These are phyloP conservation scores for Eueides isabella DNA, from an alignment of 1,140 invertebrate genomes.

Conservation along the genomic window DNA sequence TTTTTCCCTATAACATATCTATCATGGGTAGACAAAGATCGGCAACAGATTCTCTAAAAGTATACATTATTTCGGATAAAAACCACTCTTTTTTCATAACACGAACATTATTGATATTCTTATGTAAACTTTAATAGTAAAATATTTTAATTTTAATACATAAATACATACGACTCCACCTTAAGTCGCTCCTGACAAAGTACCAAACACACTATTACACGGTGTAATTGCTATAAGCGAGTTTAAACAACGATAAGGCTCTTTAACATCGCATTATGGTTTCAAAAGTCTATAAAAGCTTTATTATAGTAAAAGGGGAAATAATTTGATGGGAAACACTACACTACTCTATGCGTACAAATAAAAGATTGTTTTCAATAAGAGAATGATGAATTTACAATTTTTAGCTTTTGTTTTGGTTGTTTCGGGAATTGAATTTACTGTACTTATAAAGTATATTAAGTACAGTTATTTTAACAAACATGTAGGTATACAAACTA, in stretches of 20 bases:
- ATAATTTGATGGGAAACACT: neutral
- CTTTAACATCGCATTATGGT: constrained; percentile 14
- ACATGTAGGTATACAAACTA: too few species aligned
- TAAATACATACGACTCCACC: neutral
- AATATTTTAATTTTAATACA: neutral
- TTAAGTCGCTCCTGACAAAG: constrained; percentile 4
- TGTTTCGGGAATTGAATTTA: too few species aligned
- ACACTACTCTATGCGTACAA: neutral
- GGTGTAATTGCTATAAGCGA: constrained; percentile 20
- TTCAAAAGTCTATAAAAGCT: constrained; percentile 9
- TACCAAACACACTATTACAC: constrained; percentile 34
- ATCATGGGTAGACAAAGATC: too few species aligned
- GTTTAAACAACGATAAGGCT: constrained; percentile 20
- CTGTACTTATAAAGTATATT: too few species aligned
- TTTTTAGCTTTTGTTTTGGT: neutral
- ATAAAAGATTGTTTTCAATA: neutral
- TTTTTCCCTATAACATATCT: too few species aligned
- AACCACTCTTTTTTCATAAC: too few species aligned
- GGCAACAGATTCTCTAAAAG: too few species aligned
- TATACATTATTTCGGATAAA: too few species aligned
- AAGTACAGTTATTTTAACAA: too few species aligned
- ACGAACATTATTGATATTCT: too few species aligned
- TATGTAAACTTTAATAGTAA: too few species aligned
- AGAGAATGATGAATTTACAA: neutral
- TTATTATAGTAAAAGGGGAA: constrained; percentile 15